Evolutionary conservation across 2,888 invertebrate genomes (phyloP).

Genomic region (Apodemia mormo): DNA sequence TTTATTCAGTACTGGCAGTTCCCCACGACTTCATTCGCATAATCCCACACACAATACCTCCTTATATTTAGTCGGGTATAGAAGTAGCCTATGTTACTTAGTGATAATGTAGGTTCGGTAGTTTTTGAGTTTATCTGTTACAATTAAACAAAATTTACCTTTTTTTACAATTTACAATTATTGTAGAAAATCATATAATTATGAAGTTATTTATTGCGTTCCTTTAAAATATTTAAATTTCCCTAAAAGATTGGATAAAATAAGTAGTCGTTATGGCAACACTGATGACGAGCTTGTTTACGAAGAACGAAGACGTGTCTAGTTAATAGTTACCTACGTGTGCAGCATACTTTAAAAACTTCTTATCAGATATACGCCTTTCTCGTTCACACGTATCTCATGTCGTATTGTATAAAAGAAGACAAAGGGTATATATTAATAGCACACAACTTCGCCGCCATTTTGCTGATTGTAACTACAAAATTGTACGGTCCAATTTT

Average conservation of each 20-base stretch:
- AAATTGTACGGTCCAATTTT: constrained; percentile 52
- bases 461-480: constrained; percentile 71
- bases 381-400: constrained; percentile 52
- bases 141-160: too few species aligned
- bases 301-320: constrained; percentile 78
- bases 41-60: too few species aligned
- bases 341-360: constrained; percentile 62
- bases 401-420: constrained; percentile 44
- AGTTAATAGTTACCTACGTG: constrained; percentile 75
- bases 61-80: too few species aligned
- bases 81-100: too few species aligned
- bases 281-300: constrained; percentile 67
- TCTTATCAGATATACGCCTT: constrained; percentile 58
- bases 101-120: too few species aligned
- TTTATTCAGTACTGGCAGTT: too few species aligned
- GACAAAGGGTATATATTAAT: constrained; percentile 65
- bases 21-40: too few species aligned
- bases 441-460: constrained; percentile 73
- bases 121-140: too few species aligned
- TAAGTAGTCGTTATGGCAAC: constrained; percentile 53
- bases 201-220: not conserved
- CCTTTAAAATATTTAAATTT: not conserved
- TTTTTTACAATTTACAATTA: too few species aligned
- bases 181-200: too few species aligned
- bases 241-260: constrained; percentile 32